A percentile compares a stretch with the other conserved stretches of the same genome.
These are phyloP conservation scores for Mylabris phalerata DNA, from an alignment of 1,140 invertebrate species.

Conservation along the genomic window DNA sequence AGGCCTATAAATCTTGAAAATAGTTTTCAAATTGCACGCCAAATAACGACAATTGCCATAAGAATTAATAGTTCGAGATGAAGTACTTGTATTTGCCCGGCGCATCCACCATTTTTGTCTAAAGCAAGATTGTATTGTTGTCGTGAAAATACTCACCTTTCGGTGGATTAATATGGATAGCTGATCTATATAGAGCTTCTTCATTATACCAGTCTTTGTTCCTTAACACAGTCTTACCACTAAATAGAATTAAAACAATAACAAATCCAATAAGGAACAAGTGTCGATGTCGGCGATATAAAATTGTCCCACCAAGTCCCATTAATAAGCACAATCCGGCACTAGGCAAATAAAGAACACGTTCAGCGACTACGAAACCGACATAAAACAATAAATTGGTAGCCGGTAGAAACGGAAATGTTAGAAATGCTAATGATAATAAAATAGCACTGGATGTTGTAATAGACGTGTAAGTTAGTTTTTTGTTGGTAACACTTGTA, in stretches of 20 bases:
- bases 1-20: too few species aligned
- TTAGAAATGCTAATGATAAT: conserved; percentile 68
- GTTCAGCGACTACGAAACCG: conserved; percentile 93
- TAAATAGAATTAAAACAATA: conserved; percentile 61
- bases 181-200: conserved; percentile 87
- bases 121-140: too few species aligned
- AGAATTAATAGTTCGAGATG: too few species aligned
- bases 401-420: conserved; percentile 88
- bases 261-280: conserved; percentile 49
- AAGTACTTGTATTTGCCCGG: neutral
- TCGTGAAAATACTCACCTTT: conserved; percentile 67
- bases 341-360: conserved; percentile 91
- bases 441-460: conserved; percentile 43
- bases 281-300: conserved; percentile 41
- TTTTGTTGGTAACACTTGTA: neutral
- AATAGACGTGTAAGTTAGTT: conserved; percentile 35
- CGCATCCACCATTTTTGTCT: neutral
- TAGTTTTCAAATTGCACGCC: too few species aligned
- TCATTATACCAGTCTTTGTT: conserved; percentile 91
- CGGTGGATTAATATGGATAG: conserved; percentile 89
- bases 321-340: conserved; percentile 89
- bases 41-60: too few species aligned
- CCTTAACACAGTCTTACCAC: conserved; percentile 68
- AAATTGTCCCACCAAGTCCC: conserved; percentile 62
- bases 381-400: conserved; percentile 93